Evolutionary conservation across 2,888 invertebrate species (phyloP).

Genomic region (Pegoplata infirma): DNA sequence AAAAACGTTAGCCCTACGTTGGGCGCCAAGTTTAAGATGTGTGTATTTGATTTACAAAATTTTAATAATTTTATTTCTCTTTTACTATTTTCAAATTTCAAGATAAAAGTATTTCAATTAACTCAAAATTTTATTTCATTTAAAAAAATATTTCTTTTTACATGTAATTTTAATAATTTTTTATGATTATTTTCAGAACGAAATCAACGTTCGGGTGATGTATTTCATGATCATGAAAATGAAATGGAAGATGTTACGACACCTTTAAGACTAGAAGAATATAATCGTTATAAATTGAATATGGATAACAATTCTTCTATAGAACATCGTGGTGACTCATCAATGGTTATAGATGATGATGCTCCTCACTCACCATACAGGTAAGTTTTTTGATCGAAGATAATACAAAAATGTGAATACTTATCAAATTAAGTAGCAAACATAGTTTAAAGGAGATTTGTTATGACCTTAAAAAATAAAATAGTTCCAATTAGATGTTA

Average conservation of each 20-base stretch:
- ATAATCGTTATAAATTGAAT: conserved; percentile 73
- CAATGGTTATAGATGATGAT: conserved; percentile 72
- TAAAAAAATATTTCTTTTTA: background rate
- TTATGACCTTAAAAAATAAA: too few species aligned
- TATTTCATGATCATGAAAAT: conserved; percentile 68
- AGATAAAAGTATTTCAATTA: background rate
- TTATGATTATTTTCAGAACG: conserved; percentile 57
- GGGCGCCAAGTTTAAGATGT: too few species aligned
- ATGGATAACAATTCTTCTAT: conserved; percentile 74
- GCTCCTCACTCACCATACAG: conserved; percentile 77
- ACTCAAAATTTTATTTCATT: background rate
- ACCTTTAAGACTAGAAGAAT: conserved; percentile 76
- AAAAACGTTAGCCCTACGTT: too few species aligned
- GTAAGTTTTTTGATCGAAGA: conserved; percentile 67
- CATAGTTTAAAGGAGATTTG: too few species aligned
- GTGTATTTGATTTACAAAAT: too few species aligned
- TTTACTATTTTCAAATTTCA: too few species aligned
- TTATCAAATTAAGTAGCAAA: too few species aligned
- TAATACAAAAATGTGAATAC: too few species aligned
- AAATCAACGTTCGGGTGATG: conserved; percentile 65
- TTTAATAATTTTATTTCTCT: too few species aligned
- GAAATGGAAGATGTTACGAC: conserved; percentile 77
- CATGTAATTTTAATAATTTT: too few species aligned
- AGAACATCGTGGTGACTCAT: conserved; percentile 72
- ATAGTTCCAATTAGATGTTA: too few species aligned